These are phyloP conservation scores for Chiridota heheva DNA, from an alignment of 35 echinoderm and acorn worm genomes.

Conservation along the genomic window DNA sequence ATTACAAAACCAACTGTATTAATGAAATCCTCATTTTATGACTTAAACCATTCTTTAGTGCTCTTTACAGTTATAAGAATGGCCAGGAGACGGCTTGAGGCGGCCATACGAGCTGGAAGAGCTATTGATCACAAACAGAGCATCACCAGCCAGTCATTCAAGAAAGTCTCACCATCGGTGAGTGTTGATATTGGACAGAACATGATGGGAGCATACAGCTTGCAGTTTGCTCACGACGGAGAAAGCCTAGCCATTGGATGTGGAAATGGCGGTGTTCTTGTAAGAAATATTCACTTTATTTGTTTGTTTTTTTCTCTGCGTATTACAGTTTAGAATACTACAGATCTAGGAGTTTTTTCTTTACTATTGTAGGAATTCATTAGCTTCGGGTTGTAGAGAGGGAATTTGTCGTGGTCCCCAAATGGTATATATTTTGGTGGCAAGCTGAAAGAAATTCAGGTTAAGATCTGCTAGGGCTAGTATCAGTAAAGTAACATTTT, in stretches of 20 bases:
- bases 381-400: too few species aligned
- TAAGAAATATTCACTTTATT: constrained; percentile 27
- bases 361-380: too few species aligned
- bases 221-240: constrained; percentile 91
- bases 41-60: too few species aligned
- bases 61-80: too few species aligned
- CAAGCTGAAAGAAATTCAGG: too few species aligned
- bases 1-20: too few species aligned
- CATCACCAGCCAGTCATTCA: constrained; percentile 46
- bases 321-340: background rate
- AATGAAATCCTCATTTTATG: too few species aligned
- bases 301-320: background rate
- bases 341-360: constrained; percentile 12
- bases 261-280: constrained; percentile 80
- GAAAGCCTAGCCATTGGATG: constrained; percentile 73
- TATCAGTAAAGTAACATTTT: too few species aligned
- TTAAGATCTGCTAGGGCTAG: too few species aligned
- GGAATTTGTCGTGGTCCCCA: too few species aligned
- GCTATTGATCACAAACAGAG: constrained; percentile 71
- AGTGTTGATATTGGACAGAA: constrained; percentile 38
- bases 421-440: too few species aligned
- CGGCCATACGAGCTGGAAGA: constrained; percentile 79
- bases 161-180: constrained; percentile 1
- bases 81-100: constrained; percentile 88
- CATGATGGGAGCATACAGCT: constrained; percentile 78